phyloP scores from a whole-genome alignment of 2,888 invertebrate genomes.

The Perithous albicinctus region DNA sequence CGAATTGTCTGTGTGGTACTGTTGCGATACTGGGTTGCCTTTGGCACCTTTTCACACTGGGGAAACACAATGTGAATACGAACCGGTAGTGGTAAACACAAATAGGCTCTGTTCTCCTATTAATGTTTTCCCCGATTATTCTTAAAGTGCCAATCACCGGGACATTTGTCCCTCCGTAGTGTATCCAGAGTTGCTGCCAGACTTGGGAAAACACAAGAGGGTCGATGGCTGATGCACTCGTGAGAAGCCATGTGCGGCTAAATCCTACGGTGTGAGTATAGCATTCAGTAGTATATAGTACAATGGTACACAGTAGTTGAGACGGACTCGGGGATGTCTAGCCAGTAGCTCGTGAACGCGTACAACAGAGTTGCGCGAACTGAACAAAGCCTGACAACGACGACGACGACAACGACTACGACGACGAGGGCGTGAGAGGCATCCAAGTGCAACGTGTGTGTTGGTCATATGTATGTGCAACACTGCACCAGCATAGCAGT shows the following conservation, averaged over 20 bases:
- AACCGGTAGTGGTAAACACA: neutral
- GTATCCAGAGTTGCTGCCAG: conserved; percentile 28
- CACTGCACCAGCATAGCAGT: conserved; percentile 19
- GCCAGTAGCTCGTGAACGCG: conserved; percentile 47
- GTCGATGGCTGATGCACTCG: conserved; percentile 56
- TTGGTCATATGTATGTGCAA: conserved; percentile 2
- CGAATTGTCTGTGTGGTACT: neutral
- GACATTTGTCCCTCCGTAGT: neutral
- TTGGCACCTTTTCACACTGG: neutral
- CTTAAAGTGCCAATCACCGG: conserved; percentile 11
- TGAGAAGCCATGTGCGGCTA: conserved; percentile 56
- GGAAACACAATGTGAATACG: neutral
- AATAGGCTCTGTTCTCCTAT: neutral
- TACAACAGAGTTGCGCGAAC: conserved; percentile 54
- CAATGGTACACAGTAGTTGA: conserved; percentile 59
- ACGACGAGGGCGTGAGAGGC: conserved; percentile 62
- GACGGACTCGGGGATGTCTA: conserved; percentile 57
- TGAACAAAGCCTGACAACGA: conserved; percentile 64
- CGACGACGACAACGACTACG: too few relatives aligned
- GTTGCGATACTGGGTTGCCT: neutral
- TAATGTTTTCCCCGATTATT: neutral
- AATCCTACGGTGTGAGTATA: conserved; percentile 36
- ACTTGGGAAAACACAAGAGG: neutral
- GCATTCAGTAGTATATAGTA: conserved; percentile 15
- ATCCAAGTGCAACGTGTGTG: conserved; percentile 35